Conservation (phyloP, 37 sponge, comb jelly and placozoan species). For the Oopsacas minuta region DNA sequence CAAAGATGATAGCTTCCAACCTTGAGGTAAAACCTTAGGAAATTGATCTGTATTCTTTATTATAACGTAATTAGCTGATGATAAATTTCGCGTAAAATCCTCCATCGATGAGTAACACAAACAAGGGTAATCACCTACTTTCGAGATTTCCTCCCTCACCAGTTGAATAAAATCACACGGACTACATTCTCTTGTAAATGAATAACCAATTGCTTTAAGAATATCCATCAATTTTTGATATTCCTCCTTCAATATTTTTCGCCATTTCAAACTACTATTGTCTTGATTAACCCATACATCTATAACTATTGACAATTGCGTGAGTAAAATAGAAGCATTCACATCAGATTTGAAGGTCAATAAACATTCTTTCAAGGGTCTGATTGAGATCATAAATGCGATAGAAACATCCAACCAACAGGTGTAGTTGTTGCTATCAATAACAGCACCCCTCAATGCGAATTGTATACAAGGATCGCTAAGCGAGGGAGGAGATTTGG, state of each 20-base stretch:
- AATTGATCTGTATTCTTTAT: not conserved
- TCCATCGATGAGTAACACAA: not conserved
- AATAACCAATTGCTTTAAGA: not conserved
- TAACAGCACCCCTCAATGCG: not conserved
- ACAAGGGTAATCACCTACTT: not conserved
- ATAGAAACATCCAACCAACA: conserved; percentile 3
- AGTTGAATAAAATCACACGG: not conserved
- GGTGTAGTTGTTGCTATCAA: not conserved
- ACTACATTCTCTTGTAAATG: not conserved
- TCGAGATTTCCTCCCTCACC: not conserved
- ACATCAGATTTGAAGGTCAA: not conserved
- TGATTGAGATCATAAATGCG: not conserved
- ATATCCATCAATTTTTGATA: not conserved
- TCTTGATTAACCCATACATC: not conserved
- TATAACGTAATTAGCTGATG: not conserved
- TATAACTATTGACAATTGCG: not conserved
- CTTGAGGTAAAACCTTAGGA: not conserved
- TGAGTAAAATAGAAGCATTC: not conserved
- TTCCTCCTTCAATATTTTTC: not conserved
- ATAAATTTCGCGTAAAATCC: not conserved
- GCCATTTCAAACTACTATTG: not conserved
- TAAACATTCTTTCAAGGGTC: not conserved
- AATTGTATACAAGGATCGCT: not conserved
- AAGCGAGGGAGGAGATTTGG: not conserved
- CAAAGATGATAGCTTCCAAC: not conserved